Base-by-base conservation (phyloP, 2,888 invertebrate species). In the Melanostoma mellinum region DNA sequence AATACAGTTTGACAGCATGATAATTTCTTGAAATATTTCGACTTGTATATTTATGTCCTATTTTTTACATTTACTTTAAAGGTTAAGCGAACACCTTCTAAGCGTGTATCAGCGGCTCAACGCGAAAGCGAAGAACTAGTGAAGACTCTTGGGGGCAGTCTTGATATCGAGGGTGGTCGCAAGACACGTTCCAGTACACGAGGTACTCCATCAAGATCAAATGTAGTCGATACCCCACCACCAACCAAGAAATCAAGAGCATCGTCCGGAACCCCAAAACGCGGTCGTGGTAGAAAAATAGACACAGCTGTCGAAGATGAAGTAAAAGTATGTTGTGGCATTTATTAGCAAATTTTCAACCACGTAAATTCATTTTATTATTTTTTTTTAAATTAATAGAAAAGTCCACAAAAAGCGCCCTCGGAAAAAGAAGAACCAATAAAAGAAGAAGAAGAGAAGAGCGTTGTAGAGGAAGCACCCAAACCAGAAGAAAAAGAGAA, bases 41-140 rank as follows among this genome's bases (percentile, higher is more conserved):
- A 20, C 20, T 20, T 20, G 20, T 32, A 9, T 56, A 33, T 5
- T 33, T 36, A 35, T 42, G 58, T 2, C 32, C 68, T 56, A 2
- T 5, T 38, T 40, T 3, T 42, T 75, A 50, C 55, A 32, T 52
- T 72, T 72, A 61, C 68, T 48, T 81, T 79, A 8, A 76, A 90
- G 86, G 87, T 87, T 72, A 91, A 91, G 87, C 88, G 91, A 36
- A 91, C 91, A 2, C 91, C 91, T 50, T 87, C 88, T 2, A 91
- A 91, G 86, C 89, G 91, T 2, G 87, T 89, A 78, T 89, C 91
- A 5, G 89, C 89, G n/a, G 91, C 90, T 56, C 90, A 90, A 77
- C 89, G 89, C 8, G 91, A 91, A 86, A 91, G 91, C 53, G 91
- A 91, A 75, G 91, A 91, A 63, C 86, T 91, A 9, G 89, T 91